Percentiles rank a stretch among this genome's conserved stretches.
Conservation (phyloP, 2,888 invertebrate genomes). For the Geotrupes spiniger region DNA sequence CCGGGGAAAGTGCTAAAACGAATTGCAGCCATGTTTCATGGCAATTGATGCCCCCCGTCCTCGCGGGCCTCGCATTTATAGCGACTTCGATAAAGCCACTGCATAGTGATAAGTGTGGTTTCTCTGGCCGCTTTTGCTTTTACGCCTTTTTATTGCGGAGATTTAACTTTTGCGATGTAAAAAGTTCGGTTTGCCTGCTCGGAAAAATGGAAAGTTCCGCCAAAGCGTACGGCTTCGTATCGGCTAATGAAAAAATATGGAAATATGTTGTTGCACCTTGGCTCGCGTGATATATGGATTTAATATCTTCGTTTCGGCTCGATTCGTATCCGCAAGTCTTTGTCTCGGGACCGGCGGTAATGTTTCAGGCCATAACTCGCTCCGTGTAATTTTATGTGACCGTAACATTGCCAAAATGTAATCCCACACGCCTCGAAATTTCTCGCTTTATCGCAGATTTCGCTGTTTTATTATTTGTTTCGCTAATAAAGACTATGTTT, state of each 20-base stretch:
- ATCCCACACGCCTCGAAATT: conserved; percentile 17
- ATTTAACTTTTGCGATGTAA: conserved; percentile 6
- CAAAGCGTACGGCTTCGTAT: not conserved
- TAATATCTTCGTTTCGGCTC: conserved; percentile 11
- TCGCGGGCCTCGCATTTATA: conserved; percentile 37
- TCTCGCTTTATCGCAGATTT: conserved; percentile 17
- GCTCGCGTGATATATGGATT: conserved; percentile 14
- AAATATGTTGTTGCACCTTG: conserved; percentile 5
- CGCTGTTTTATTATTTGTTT: conserved; percentile 15
- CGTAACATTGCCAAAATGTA: conserved; percentile 24
- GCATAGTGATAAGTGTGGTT: conserved; percentile 42
- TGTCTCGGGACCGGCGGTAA: not conserved
- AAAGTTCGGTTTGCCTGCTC: not conserved
- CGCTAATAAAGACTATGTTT: conserved; percentile 13
- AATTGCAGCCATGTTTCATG: conserved; percentile 44
- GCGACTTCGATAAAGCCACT: conserved; percentile 40
- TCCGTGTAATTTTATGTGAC: conserved; percentile 22
- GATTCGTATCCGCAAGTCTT: conserved; percentile 3
- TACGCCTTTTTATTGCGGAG: conserved; percentile 7
- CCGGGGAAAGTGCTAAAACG: conserved; percentile 36
- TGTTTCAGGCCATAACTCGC: conserved; percentile 9
- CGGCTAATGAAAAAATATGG: conserved; percentile 6
- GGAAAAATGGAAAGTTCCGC: not conserved
- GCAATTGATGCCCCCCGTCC: conserved; percentile 40
- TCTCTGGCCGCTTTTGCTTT: conserved; percentile 21